Conservation (phyloP, 1,140 invertebrate genomes). For the Tenebrio molitor region DNA sequence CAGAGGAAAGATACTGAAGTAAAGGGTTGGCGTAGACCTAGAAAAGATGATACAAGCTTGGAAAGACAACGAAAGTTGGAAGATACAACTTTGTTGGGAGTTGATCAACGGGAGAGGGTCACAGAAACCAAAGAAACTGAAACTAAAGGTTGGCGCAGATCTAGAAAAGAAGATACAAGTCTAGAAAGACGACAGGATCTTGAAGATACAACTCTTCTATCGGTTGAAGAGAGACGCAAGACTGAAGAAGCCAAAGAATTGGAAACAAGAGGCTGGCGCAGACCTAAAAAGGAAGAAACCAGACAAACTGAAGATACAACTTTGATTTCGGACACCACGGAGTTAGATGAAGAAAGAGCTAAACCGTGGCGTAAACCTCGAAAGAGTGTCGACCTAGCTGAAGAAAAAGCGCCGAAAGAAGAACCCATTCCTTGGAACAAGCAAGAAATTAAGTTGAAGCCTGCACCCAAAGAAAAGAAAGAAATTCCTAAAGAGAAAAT, state of each 20-base stretch:
- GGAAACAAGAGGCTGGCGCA: conserved; percentile 48
- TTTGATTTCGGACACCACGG: conserved; percentile 3
- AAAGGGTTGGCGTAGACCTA: conserved; percentile 52
- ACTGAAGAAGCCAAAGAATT: conserved; percentile 26
- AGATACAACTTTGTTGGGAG: conserved; percentile 50
- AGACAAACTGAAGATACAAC: conserved; percentile 21
- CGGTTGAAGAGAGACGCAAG: conserved; percentile 45
- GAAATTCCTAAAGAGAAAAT: conserved; percentile 63
- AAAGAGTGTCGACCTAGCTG: conserved; percentile 51
- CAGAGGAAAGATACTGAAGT: conserved; percentile 44
- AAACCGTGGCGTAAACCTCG: conserved; percentile 65
- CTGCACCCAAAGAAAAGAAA: conserved; percentile 57
- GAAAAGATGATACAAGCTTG: conserved; percentile 63
- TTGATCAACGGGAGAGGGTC: conserved; percentile 52
- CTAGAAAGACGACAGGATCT: conserved; percentile 48
- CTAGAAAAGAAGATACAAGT: conserved; percentile 47
- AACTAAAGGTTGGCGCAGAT: conserved; percentile 52
- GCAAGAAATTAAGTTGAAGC: conserved; percentile 65
- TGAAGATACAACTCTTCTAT: conserved; percentile 46
- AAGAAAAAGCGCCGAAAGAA: conserved; percentile 56
- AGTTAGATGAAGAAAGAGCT: conserved; percentile 45
- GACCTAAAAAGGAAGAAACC: neutral
- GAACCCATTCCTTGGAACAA: conserved; percentile 64
- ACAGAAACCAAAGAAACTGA: conserved; percentile 44
- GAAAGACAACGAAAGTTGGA: conserved; percentile 27